Evolutionary conservation across 2,888 invertebrate species (phyloP).

Genomic region (Oegoconia quadripuncta): DNA sequence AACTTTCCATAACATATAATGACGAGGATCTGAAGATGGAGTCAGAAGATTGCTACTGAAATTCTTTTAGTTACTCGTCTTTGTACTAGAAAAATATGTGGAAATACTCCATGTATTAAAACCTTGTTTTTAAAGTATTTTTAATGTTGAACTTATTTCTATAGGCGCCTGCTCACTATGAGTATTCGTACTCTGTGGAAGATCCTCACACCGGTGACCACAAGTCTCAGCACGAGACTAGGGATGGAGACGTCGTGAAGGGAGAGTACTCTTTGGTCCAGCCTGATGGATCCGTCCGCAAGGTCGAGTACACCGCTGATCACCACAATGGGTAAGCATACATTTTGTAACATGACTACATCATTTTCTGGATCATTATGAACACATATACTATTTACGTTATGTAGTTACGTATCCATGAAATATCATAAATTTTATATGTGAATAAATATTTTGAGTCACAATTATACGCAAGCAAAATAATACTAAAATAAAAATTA

Average conservation of each 20-base stretch:
- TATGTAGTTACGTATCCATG: no score
- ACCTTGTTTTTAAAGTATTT: not conserved
- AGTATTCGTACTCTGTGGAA: slow-evolving; percentile 78
- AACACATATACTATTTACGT: no score
- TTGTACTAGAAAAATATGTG: no score
- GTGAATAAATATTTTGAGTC: no score
- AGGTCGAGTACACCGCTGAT: slow-evolving; percentile 77
- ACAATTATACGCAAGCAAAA: no score
- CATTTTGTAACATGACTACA: no score
- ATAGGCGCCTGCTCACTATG: slow-evolving; percentile 78
- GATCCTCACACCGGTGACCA: slow-evolving; percentile 80
- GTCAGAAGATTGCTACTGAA: no score
- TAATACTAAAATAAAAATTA: no score
- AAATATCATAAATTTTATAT: no score
- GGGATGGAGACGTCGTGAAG: slow-evolving; percentile 71
- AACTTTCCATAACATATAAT: not conserved
- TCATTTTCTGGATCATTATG: no score
- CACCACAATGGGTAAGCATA: slow-evolving; percentile 74
- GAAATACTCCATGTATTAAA: not conserved
- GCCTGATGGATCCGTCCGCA: slow-evolving; percentile 76
- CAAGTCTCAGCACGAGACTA: slow-evolving; percentile 67
- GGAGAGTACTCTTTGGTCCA: slow-evolving; percentile 77
- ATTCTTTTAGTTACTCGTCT: no score
- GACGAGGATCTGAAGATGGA: no score
- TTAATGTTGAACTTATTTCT: slow-evolving; percentile 7